A percentile compares a stretch with the other conserved stretches of the same genome.
These are phyloP conservation scores for Allophyes oxyacanthae DNA, from an alignment of 2,888 invertebrate species.

Conservation along the genomic window DNA sequence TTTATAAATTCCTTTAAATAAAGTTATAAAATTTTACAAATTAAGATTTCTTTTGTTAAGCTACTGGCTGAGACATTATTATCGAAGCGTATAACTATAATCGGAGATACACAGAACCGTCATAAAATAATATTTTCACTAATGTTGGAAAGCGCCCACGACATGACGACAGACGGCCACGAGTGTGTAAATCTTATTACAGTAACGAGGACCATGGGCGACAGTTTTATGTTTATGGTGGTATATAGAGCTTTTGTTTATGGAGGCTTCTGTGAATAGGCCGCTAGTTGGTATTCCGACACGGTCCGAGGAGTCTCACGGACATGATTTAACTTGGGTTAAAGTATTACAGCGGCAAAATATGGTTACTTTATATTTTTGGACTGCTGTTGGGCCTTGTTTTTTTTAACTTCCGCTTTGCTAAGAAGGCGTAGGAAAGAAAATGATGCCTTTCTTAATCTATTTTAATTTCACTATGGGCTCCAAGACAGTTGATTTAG, in stretches of 20 bases:
- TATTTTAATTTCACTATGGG: no score
- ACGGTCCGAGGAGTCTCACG: constrained; percentile 1
- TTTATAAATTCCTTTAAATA: no score
- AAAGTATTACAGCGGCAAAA: constrained; percentile 2
- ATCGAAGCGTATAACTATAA: no score
- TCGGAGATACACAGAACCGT: neutral
- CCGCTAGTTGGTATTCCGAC: constrained; percentile 39
- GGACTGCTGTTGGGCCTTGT: no score
- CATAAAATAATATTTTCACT: constrained; percentile 8
- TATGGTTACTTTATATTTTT: neutral
- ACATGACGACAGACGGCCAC: constrained; percentile 4
- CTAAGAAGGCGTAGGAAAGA: no score
- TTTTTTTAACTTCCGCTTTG: no score
- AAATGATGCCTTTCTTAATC: no score
- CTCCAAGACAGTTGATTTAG: no score
- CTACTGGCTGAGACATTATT: no score
- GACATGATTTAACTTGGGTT: constrained; percentile 27
- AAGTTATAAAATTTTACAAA: no score
- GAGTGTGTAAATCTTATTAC: constrained; percentile 44
- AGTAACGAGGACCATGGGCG: constrained; percentile 48
- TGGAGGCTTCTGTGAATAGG: constrained; percentile 14
- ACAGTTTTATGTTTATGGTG: constrained; percentile 38
- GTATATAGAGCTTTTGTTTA: constrained; percentile 21
- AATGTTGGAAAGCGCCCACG: constrained; percentile 31
- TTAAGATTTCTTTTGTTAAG: no score